These are phyloP conservation scores for Scaeva pyrastri DNA, from an alignment of 2,888 invertebrate genomes.

Conservation along the genomic window DNA sequence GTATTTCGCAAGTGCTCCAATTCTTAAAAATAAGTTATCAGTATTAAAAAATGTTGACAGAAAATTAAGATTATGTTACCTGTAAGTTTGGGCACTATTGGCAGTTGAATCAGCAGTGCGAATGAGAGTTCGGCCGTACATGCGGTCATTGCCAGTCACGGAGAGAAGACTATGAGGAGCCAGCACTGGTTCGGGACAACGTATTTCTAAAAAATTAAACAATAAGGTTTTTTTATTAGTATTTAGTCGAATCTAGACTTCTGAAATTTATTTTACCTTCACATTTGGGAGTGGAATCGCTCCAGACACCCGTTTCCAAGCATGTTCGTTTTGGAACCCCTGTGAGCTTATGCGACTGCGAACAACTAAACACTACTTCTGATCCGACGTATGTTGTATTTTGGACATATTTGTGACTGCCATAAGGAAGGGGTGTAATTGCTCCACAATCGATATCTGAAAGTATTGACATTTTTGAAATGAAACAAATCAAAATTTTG, in stretches of 20 bases:
- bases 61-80: slow-evolving; percentile 81
- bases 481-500: background rate
- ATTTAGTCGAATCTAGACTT: too few relatives aligned
- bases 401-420: slow-evolving; percentile 90
- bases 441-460: slow-evolving; percentile 95
- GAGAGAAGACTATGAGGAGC: slow-evolving; percentile 94
- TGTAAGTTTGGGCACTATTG: slow-evolving; percentile 90
- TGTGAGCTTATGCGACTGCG: slow-evolving; percentile 90
- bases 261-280: slow-evolving; percentile 84
- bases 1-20: slow-evolving; percentile 94
- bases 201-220: slow-evolving; percentile 88
- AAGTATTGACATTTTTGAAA: background rate
- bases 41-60: background rate
- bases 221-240: background rate
- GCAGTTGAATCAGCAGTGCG: slow-evolving; percentile 88
- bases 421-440: slow-evolving; percentile 91
- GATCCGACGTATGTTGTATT: slow-evolving; percentile 92
- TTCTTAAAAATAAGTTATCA: slow-evolving; percentile 81
- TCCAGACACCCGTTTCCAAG: slow-evolving; percentile 91
- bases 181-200: slow-evolving; percentile 92
- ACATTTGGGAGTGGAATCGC: slow-evolving; percentile 92
- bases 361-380: slow-evolving; percentile 91
- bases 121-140: slow-evolving; percentile 93
- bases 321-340: slow-evolving; percentile 90
- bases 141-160: slow-evolving; percentile 95